Base-by-base conservation (phyloP, 2,113 vertebrate species). In the Rhagologus leucostigma region DNA sequence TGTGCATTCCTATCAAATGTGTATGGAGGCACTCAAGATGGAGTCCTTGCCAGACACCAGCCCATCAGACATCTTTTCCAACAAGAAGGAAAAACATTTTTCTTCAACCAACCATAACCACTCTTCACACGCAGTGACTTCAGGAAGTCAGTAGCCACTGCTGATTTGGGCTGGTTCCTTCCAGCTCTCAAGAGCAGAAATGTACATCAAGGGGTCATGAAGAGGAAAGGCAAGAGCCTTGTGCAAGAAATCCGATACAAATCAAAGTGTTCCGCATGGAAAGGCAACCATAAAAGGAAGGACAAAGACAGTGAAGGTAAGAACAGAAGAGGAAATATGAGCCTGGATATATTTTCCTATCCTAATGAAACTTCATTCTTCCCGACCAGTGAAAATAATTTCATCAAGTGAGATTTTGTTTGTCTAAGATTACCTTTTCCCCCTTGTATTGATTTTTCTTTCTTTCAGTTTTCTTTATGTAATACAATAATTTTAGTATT, bases 191-290 rank as follows among this genome's bases (percentile, higher is more conserved):
- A 64, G 9, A 71, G 44, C 13, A 86, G 57, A 71, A 75, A 19
- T 33, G 6, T 17, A 27, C 27, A 20, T n/a, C 30, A 41, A 41
- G 32, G 24, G 3, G 9, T 41, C 2, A 2, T 12, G 3, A 3
- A 2, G n/a, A 85, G 10, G 46, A 87, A 88, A 82, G 24, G 21
- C 16, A 67, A 79, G 27, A 42, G 33, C 14, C 11, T 50, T 47
- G 27, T 46, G 27, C 29, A 56, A 56, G 29, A 79, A 75, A 65
- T 16, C 29, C 27, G 10, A 42, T 60, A 55, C 24, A 88, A 46
- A 44, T 74, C n/a, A 57, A 32, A 53, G 15, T 17, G 16, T 4
- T 82, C 47, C 0, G 0, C 62, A n/a, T 23, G 41, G 42, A 82
- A 67, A 68, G 27, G 23, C 16, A 80, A n/a, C 16, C 35, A 39